Base-by-base conservation (phyloP, 53 echinoderm and acorn worm genomes). In the Astropecten irregularis region DNA sequence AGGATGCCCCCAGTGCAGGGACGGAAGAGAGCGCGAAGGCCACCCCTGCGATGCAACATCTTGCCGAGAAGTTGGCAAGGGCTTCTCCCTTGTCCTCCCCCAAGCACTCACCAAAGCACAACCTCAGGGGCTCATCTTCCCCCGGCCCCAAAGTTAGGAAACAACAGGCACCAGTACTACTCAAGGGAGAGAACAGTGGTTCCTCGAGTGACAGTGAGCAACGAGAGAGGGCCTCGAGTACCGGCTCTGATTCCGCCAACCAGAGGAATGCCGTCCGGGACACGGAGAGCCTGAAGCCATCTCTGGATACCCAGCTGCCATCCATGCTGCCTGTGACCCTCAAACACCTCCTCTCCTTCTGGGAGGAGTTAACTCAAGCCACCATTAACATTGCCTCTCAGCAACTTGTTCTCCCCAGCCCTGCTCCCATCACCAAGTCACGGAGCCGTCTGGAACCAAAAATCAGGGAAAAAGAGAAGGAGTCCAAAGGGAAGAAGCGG, bases 311-410 rank as follows among this genome's bases (percentile, higher is more conserved):
- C 13, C 52, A 51, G 51, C 22, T 84, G 30, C 73, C 73, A 53
- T 73, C 73, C 16, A 31, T 25, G 2, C 64, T 95, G 40, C 96
- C 96, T 32, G 81, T 91, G 25, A 96, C 96, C 20, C 84, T 96
- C 11, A 93, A 93, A 62, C 87, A 91, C 56, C 89, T 96, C 28
- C 89, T 96, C 13, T 86, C 91, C 27, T 89, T 96, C 81, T 96
- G 96, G 95, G 96, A 96, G 26, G 96, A 96, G 50, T 84, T 96
- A 47, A 87, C 96, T 2, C 86, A 83, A 28, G 91, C 93, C 8
- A 96, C 93, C 19, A 77, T 93, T 20, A 93, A 93, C 54, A 93
- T 96, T 21, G 96, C 93, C 49, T 91, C 93, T 29, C 89, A 96
- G 66, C 91, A 93, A 49, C 82, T 96, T 23, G 73, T 96, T 26